Evolutionary conservation across 2,888 invertebrate species (phyloP), one percentile per base, ranked within the genome.

Genomic region (Mayetiola destructor): DNA sequence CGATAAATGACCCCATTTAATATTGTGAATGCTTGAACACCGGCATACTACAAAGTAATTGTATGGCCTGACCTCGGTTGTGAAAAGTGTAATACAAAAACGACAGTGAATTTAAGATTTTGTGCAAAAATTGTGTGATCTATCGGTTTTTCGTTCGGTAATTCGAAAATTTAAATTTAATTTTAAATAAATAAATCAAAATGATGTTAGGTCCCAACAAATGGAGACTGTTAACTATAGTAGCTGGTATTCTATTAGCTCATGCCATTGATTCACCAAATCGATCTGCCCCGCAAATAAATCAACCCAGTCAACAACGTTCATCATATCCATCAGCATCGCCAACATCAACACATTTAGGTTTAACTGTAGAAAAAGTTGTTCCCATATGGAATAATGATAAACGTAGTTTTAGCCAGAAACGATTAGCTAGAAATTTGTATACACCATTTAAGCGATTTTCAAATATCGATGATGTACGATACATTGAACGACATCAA

Each of bases 131-230:
- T n/a, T n/a, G n/a, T n/a, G n/a, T n/a, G n/a, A n/a, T n/a, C n/a
- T n/a, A n/a, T n/a, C n/a, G n/a, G n/a, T n/a, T n/a, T n/a, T n/a
- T n/a, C n/a, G n/a, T n/a, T n/a, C n/a, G n/a, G n/a, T n/a, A n/a
- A n/a, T n/a, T n/a, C n/a, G n/a, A n/a, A n/a, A n/a, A n/a, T n/a
- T n/a, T n/a, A n/a, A n/a, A n/a, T n/a, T n/a, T n/a, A n/a, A n/a
- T n/a, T n/a, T n/a, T n/a, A n/a, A n/a, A n/a, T n/a, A n/a, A n/a
- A n/a, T n/a, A n/a, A n/a, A n/a, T n/a, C n/a, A n/a, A 27, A 48
- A 48, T 69, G 62, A 73, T 73, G 72, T 69, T 72, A 69, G 70
- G 69, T 65, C 62, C 65, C 63, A 68, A 63, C 61, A 68, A 64
- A 67, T 68, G 69, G 67, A 66, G 64, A 62, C 63, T 67, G 59